phyloP scores from a whole-genome alignment of 2,113 vertebrate species.

The Nothoprocta pentlandii region DNA sequence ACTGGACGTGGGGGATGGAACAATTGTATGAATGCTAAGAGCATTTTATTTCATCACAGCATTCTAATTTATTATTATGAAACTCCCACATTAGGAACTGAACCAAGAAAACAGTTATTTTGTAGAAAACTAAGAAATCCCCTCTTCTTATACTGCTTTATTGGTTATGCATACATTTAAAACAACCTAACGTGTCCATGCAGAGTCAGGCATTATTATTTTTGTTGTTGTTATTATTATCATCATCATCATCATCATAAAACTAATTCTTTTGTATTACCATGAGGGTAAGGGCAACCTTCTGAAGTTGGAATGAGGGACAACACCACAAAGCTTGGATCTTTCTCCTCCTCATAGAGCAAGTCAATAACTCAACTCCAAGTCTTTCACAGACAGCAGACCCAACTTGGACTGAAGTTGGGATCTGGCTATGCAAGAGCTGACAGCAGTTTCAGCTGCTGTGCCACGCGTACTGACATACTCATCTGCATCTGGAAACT shows the following conservation, averaged over 20 bases:
- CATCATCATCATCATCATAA: not conserved
- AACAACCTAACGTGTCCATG: not conserved
- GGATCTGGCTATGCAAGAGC: rapidly evolving
- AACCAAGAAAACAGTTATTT: not conserved
- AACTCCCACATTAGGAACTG: not conserved
- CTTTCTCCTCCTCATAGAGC: not conserved
- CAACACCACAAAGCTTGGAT: not conserved
- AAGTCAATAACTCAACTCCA: rapidly evolving
- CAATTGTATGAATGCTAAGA: not conserved
- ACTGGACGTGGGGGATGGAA: not conserved
- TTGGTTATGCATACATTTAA: not conserved
- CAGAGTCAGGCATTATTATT: not conserved
- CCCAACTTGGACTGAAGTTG: not conserved
- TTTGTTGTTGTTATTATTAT: not conserved
- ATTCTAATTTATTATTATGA: not conserved
- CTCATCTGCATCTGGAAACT: not conserved
- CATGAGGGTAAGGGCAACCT: not conserved
- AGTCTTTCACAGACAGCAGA: not conserved
- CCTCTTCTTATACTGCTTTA: not conserved
- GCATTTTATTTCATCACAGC: not conserved
- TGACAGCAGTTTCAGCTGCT: not conserved
- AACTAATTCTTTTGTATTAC: not conserved
- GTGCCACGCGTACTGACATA: not conserved
- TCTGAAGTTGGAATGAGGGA: not conserved
- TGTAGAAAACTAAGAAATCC: not conserved